A percentile compares a stretch with the other conserved stretches of the same genome.
Conservation (phyloP, 2,113 vertebrate genomes). For the Gorilla gorilla region DNA sequence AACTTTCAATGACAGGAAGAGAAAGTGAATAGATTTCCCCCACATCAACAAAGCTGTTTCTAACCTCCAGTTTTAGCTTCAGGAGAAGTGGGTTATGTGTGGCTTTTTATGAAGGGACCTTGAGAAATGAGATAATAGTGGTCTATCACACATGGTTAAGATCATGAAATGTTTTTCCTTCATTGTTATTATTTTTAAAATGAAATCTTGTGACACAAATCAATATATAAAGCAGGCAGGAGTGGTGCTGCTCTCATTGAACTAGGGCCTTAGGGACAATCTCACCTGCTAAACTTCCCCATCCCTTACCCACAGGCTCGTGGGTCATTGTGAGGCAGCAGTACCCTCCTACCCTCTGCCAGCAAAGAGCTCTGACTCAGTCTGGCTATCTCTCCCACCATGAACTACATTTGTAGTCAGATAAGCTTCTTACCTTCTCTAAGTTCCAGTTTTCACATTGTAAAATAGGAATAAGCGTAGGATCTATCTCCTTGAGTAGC, state of each 20-base stretch:
- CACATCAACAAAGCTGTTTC: not conserved
- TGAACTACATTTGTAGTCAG: not conserved
- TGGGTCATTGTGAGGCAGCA: accelerated
- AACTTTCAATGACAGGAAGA: not conserved
- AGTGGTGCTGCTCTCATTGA: not conserved
- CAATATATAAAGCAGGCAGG: not conserved
- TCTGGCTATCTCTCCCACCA: not conserved
- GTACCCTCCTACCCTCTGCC: too few relatives aligned
- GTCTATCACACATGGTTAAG: not conserved
- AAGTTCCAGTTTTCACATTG: too few relatives aligned
- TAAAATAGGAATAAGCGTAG: not conserved
- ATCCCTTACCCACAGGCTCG: not conserved
- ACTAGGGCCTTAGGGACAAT: not conserved
- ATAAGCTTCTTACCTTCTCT: not conserved
- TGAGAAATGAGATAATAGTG: not conserved
- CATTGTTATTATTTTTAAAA: not conserved
- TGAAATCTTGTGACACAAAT: not conserved
- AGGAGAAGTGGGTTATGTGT: not conserved
- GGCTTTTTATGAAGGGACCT: not conserved
- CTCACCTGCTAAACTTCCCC: not conserved
- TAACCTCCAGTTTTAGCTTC: not conserved
- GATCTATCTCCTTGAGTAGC: not conserved
- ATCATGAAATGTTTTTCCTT: not conserved
- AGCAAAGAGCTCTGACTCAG: not conserved
- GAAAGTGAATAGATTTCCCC: not conserved